Evolutionary conservation across 1,140 invertebrate species (phyloP), one percentile per base, ranked within the genome.

Genomic region (Apis florea): DNA sequence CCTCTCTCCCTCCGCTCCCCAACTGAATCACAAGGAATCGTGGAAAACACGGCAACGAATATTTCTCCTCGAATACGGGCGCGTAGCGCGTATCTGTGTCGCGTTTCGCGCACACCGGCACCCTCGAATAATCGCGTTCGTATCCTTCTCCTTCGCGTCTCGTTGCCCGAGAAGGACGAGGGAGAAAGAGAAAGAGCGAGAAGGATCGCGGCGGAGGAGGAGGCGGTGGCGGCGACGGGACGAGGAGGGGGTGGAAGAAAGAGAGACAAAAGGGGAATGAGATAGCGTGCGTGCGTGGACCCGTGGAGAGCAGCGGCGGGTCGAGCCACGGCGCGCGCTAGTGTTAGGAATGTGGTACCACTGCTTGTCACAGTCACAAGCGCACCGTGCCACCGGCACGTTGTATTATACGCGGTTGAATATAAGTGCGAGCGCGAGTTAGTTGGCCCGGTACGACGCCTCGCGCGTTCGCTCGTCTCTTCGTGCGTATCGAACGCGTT

Each of bases 291-390:
- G 31, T 40, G 31, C 31, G 86, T 83, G 83, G 86, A 84, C 82
- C 82, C n/a, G n/a, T n/a, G n/a, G 83, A 87, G 82, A 78, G 49
- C 31, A 40, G 31, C 31, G 31, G 31, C 78, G 75, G 75, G 59
- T 73, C 83, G 85, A 85, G 75, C 79, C n/a, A n/a, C n/a, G n/a
- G 31, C 59, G 81, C 86, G 80, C 76, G 86, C 88, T 93, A 90
- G 93, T 93, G 92, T 94, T 94, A 94, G 93, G 93, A 94, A 94
- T 94, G 93, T 90, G 93, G 93, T 94, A 93, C 91, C 90, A 93
- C 93, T 87, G 89, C 93, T 94, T 94, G 93, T 94, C 92, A 94
- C 92, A 92, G 91, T 92, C 90, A 89, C 91, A 91, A 87, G 92
- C 88, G 79, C 84, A 69, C 75, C 66, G 75, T 76, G 82, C 79